phyloP scores from a whole-genome alignment of 2,113 vertebrate genomes.

The Ciconia boyciana region DNA sequence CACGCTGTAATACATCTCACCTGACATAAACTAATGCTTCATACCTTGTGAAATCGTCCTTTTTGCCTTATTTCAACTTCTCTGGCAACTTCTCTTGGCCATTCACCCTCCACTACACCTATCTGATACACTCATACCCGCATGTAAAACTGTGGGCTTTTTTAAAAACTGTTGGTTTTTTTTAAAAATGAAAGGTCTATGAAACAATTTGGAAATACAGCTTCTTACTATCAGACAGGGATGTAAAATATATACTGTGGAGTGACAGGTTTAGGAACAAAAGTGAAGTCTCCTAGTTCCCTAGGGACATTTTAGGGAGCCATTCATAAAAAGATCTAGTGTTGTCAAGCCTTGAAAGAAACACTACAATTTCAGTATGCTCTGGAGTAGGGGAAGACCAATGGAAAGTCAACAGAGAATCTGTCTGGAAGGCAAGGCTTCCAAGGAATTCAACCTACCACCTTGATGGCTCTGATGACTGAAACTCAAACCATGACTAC shows the following conservation, averaged over 20 bases:
- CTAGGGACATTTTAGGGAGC: neutral
- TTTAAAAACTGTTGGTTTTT: neutral
- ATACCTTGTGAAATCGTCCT: neutral
- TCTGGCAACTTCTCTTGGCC: neutral
- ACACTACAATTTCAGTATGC: fast-evolving
- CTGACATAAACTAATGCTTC: neutral
- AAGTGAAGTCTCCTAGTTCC: neutral
- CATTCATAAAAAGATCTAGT: neutral
- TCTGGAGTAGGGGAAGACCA: neutral
- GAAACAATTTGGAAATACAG: neutral
- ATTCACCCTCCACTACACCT: neutral
- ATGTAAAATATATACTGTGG: neutral
- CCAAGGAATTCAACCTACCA: neutral
- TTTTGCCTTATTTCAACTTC: neutral
- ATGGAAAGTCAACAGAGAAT: neutral
- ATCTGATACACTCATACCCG: too few relatives aligned
- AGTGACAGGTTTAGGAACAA: neutral
- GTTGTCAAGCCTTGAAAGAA: neutral
- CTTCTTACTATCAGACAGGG: neutral
- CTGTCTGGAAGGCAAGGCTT: neutral
- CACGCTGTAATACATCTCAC: too few relatives aligned
- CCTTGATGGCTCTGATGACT: neutral
- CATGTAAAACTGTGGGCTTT: neutral
- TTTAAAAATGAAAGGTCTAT: neutral
- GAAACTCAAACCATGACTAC: neutral